A percentile compares a stretch with the other conserved stretches of the same genome.
Evolutionary conservation across 2,888 invertebrate genomes (phyloP).

Genomic region (Seira musarum): DNA sequence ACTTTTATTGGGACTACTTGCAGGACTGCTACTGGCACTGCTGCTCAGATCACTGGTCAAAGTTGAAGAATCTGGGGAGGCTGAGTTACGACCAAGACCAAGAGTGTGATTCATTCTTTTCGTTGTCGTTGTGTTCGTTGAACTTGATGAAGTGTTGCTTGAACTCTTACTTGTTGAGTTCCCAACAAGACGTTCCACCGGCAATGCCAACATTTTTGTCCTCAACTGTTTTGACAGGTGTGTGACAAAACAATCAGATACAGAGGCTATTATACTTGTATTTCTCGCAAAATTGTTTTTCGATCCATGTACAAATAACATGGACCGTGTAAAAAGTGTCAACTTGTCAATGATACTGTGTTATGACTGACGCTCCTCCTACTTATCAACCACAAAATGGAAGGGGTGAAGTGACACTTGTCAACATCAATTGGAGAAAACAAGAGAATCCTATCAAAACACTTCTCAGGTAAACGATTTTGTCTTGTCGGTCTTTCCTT

Average conservation of each 20-base stretch:
- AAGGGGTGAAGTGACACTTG: conserved; percentile 59
- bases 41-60: conserved; percentile 50
- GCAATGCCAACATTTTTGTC: conserved; percentile 67
- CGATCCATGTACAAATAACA: no score
- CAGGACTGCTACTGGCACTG: conserved; percentile 41
- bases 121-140: conserved; percentile 50
- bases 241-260: conserved; percentile 50
- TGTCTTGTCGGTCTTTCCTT: background rate
- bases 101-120: conserved; percentile 10
- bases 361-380: background rate
- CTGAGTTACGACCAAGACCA: conserved; percentile 27
- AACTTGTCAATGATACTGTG: conserved; percentile 54
- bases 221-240: conserved; percentile 39
- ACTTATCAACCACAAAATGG: conserved; percentile 6
- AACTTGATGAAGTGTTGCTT: conserved; percentile 4
- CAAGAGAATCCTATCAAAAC: conserved; percentile 36
- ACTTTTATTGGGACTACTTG: conserved; percentile 36
- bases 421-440: conserved; percentile 36
- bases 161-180: conserved; percentile 40
- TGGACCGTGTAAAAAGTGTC: conserved; percentile 48
- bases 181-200: conserved; percentile 69
- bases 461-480: conserved; percentile 29
- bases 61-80: conserved; percentile 53
- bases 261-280: background rate
- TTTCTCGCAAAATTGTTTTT: no score